Evolutionary conservation across 2,797 vertebrate species (phyloP).

Genomic region (Thripadectes ignobilis): DNA sequence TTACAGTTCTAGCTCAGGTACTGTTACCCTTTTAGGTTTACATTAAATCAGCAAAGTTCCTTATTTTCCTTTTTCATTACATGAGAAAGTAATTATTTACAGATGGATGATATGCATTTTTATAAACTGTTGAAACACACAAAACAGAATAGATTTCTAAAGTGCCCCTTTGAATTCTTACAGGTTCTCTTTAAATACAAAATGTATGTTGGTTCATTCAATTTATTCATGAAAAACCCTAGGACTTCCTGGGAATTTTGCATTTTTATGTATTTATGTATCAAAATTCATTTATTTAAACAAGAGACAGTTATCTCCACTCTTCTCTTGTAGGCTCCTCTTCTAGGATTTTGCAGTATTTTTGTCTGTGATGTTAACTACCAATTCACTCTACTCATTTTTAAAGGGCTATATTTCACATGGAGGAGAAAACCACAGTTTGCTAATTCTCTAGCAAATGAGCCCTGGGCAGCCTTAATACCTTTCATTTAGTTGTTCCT

Average conservation of each 20-base stretch:
- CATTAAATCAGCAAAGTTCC: neutral
- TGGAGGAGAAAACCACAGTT: neutral
- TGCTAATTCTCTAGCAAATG: neutral
- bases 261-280: neutral
- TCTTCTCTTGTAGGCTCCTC: neutral
- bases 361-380: neutral
- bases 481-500: neutral
- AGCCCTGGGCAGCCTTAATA: neutral
- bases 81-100: neutral
- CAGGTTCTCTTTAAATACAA: neutral
- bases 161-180: neutral
- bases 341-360: neutral
- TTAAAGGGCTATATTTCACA: neutral
- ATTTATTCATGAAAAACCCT: neutral
- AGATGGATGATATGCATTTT: neutral
- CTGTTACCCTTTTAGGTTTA: neutral
- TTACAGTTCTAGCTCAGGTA: neutral
- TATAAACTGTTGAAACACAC: neutral
- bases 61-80: neutral
- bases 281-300: neutral
- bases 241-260: neutral
- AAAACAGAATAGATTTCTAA: neutral
- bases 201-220: neutral
- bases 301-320: neutral
- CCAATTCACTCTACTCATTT: neutral